Conservation (phyloP, 2,888 invertebrate genomes). For the Quadriops clusia region DNA sequence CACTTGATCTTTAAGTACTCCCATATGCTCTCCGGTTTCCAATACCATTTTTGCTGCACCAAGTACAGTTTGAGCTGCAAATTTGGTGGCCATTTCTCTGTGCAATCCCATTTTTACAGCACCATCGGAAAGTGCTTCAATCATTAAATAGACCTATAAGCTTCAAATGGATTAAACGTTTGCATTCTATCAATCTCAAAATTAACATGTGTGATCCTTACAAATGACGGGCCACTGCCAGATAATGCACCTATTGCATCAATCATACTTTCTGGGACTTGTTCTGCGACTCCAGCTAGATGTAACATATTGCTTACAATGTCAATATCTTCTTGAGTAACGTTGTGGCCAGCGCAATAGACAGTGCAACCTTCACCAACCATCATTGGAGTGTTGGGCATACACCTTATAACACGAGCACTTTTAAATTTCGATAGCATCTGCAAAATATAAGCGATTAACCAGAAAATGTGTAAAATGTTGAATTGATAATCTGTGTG, state of each 20-base stretch:
- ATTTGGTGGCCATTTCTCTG: constrained; percentile 59
- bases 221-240: constrained; percentile 88
- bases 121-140: constrained; percentile 87
- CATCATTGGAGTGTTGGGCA: constrained; percentile 83
- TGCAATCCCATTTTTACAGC: constrained; percentile 86
- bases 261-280: constrained; percentile 66
- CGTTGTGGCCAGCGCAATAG: background rate
- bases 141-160: constrained; percentile 64
- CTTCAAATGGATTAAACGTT: background rate
- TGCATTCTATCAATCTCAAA: constrained; percentile 2
- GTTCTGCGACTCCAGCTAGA: constrained; percentile 1
- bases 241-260: constrained; percentile 68
- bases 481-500: too few relatives aligned
- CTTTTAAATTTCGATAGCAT: constrained; percentile 21
- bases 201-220: constrained; percentile 43
- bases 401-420: constrained; percentile 53
- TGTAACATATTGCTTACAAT: background rate
- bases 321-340: too few relatives aligned
- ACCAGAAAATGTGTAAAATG: background rate
- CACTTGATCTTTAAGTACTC: constrained; percentile 68
- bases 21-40: constrained; percentile 65
- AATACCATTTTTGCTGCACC: constrained; percentile 72
- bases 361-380: constrained; percentile 54
- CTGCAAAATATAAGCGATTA: too few relatives aligned
- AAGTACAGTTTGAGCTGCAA: constrained; percentile 74